Base-by-base conservation (phyloP, 2,113 vertebrate species). In the Oncorhynchus keta region DNA sequence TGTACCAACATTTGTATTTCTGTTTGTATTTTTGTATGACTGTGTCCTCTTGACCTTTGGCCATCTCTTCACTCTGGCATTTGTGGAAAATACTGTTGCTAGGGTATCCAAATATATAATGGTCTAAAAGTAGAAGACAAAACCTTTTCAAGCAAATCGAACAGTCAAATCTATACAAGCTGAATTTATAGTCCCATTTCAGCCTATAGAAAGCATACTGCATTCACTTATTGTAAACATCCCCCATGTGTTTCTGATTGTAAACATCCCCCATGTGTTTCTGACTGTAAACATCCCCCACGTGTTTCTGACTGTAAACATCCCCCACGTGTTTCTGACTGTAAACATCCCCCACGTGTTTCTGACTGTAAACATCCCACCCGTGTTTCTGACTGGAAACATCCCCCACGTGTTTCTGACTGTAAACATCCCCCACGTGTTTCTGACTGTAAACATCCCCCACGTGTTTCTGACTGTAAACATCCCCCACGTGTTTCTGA, bases 1-100 rank as follows among this genome's bases (percentile, higher is more conserved):
- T 78, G 73, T 83, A 79, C 66, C 81, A 87, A 81, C 84, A 84
- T 74, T 76, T 22, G 81, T 72, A 74, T 16, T 57, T 69, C 45
- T n/a, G 30, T 48, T 76, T 32, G 75, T 48, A 75, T n/a, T 78
- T 77, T 79, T 75, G 66, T 83, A 82, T 73, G 35, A 70, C 20
- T 62, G 65, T 84, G 72, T 84, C 79, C 76, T 70, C 30, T 81
- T 78, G 68, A 87, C 83, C 77, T 74, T 72, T 49, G 79, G 72
- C 2, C 73, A 67, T 73, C 72, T 83, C 80, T 79, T 77, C 78
- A 76, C 84, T 73, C 68, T 28, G 74, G 72, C 45, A 61, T 48
- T 26, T 59, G 51, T 72, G 70, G 28, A 57, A 55, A 57, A 59
- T 57, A 32, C 49, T 24, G 13, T 30, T 57, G 26, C 45, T 18